Evolutionary conservation across 1,140 invertebrate species (phyloP), one percentile per base, ranked within the genome.

Genomic region (Sesamia nonagrioides): DNA sequence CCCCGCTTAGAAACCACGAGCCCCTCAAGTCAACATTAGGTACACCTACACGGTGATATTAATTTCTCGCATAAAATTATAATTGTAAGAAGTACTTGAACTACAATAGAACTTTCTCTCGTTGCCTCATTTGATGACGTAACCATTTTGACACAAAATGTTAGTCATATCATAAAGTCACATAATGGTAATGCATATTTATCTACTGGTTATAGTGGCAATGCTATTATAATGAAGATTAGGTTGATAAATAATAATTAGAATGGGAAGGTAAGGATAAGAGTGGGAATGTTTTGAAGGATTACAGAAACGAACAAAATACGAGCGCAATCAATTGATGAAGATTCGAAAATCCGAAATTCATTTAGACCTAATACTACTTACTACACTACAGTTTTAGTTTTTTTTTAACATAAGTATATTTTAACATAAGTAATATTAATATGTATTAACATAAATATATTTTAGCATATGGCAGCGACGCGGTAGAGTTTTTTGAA

Each of bases 41-140:
- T 45, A 11, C 11, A 50, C 45, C 45, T 15, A 50, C 45, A 50
- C 45, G n/a, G 15, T 3, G 5, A 17, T 50, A 52, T 33, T 71
- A 33, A 52, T n/a, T 17, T n/a, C 27, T 37, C 11, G 37, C 8
- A 42, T 58, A 73, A 15, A 58, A 42, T 45, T 74, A 71, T 52
- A 68, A 69, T 61, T 42, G 68, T 77, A 77, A 50, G 11, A 78
- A 27, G 27, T 40, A 40, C 37, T 40, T 37, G 7, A 9, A 54
- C 66, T 69, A 84, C 86, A 86, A 88, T 84, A 76, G 71, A 79
- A 80, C 82, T 85, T 86, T 85, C 83, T 86, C 83, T 77, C 48
- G 58, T 79, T 75, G 60, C 42, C 69, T 77, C 72, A 77, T 63
- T 66, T 42, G 37, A 74, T 85, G 83, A 86, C 66, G 84, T 81